phyloP scores from a whole-genome alignment of 2,888 invertebrate genomes.

The Pristionchus entomophagus region DNA sequence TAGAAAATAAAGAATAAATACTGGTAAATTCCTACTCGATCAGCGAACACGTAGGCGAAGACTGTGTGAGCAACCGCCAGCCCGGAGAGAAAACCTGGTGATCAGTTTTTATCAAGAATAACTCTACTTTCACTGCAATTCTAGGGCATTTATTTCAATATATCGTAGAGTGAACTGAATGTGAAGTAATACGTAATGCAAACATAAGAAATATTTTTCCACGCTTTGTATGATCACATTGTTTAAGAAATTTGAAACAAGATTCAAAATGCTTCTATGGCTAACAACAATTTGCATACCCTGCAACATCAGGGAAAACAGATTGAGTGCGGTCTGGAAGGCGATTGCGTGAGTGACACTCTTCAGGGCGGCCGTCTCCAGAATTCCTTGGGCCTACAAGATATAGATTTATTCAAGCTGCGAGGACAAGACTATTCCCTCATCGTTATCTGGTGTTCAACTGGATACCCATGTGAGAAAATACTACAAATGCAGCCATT shows the following conservation, averaged over 20 bases:
- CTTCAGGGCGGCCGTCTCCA: not conserved
- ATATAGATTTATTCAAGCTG: not conserved
- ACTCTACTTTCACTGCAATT: not conserved
- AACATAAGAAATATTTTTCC: too few species aligned
- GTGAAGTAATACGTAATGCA: too few species aligned
- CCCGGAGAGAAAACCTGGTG: conserved; percentile 64
- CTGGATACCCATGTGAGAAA: too few species aligned
- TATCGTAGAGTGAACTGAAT: too few species aligned
- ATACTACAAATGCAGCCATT: too few species aligned
- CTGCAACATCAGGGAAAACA: conserved; percentile 25
- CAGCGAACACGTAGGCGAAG: conserved; percentile 65
- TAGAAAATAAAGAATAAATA: too few species aligned
- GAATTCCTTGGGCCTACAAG: conserved; percentile 11
- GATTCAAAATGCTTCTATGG: too few species aligned
- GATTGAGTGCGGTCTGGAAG: conserved; percentile 40
- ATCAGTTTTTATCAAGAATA: not conserved
- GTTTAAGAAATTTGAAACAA: not conserved
- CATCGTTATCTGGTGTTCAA: too few species aligned
- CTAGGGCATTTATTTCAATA: too few species aligned
- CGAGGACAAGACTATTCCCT: too few species aligned
- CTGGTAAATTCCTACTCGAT: too few species aligned
- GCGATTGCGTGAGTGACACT: conserved; percentile 41
- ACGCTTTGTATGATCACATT: not conserved
- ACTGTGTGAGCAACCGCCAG: conserved; percentile 61
- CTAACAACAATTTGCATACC: not conserved